Evolutionary conservation across 2,113 vertebrate species (phyloP), one percentile per base, ranked within the genome.

Genomic region (Hippopotamus amphibius): DNA sequence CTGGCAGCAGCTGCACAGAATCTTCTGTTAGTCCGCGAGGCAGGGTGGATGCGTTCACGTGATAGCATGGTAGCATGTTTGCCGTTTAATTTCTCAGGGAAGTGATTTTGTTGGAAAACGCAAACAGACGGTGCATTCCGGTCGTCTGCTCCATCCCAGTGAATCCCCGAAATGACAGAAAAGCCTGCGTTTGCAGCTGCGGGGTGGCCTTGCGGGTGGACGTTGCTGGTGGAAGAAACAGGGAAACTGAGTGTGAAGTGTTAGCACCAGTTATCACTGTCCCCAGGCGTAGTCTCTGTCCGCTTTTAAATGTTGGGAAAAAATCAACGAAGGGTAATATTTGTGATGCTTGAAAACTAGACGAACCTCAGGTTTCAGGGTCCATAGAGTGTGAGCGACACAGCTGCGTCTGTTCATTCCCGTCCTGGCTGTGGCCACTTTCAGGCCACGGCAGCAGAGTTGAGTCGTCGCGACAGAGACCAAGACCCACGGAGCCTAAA

Each of bases 101-200:
- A 90, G 80, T 84, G 66, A 50, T 83, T 94, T 76, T 84, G 66
- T 88, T 65, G 68, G 55, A 80, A 93, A 66, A 72, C 37, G 50
- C n/a, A 48, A 57, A 69, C 50, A 57, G 50, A 41, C 6, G 28
- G 5, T 43, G 1, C 41, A 43, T 65, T n/a, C 65, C 1, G 3
- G 26, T 74, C 65, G 17, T 96, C 80, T 65, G 3, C 65, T 53
- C 89, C 28, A 12, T 55, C 68, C 86, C 85, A 46, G 43, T 77
- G n/a, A 26, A 43, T 87, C 84, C 66, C 88, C 26, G 26, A 57
- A 63, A n/a, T 13, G 30, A 22, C 7, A 5, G 19, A 55, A 76
- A 57, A 68, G 65, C 66, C 59, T 46, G 5, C 57, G 43, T 65
- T 83, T 41, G 5, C 46, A 33, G 76, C 79, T 7, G 2, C 0